Conservation (phyloP, 2,797 vertebrate genomes). For the Nannoperca australis region DNA sequence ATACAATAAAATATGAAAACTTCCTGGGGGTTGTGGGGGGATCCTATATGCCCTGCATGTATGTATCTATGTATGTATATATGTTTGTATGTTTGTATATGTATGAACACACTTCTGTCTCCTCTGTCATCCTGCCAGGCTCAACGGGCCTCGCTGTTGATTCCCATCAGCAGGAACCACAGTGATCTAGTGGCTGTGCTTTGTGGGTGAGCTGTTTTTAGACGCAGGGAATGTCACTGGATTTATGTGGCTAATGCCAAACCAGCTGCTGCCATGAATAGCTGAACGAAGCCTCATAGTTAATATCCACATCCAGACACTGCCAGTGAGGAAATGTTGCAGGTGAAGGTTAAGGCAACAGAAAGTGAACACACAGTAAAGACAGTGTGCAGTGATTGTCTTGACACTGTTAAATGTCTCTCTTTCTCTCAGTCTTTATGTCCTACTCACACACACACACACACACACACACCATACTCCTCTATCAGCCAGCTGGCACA, state of each 20-base stretch:
- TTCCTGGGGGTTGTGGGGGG: neutral
- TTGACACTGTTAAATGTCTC: slow-evolving; percentile 18
- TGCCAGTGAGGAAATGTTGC: slow-evolving; percentile 50
- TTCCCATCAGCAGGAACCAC: slow-evolving; percentile 65
- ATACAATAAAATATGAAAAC: neutral
- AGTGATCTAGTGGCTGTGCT: slow-evolving; percentile 63
- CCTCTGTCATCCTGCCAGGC: slow-evolving; percentile 11
- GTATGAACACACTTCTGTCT: slow-evolving; percentile 19
- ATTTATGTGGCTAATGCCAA: slow-evolving; percentile 73
- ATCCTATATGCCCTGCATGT: neutral
- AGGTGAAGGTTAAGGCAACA: slow-evolving; percentile 58
- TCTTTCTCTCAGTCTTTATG: slow-evolving; percentile 33
- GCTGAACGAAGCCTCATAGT: slow-evolving; percentile 50
- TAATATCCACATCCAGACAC: slow-evolving; percentile 53
- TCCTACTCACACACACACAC: slow-evolving; percentile 1
- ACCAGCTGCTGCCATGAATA: slow-evolving; percentile 80
- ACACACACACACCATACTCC: slow-evolving; percentile 42
- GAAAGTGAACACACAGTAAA: slow-evolving; percentile 30
- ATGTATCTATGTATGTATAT: neutral
- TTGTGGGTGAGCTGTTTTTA: slow-evolving; percentile 76
- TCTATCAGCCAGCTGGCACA: slow-evolving; percentile 59
- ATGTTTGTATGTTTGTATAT: slow-evolving; percentile 10
- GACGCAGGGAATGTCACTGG: slow-evolving; percentile 68
- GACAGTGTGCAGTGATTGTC: neutral
- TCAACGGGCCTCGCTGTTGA: slow-evolving; percentile 25